Conservation (phyloP, 2,888 invertebrate genomes). For the Scaptomyza caliginosa region DNA sequence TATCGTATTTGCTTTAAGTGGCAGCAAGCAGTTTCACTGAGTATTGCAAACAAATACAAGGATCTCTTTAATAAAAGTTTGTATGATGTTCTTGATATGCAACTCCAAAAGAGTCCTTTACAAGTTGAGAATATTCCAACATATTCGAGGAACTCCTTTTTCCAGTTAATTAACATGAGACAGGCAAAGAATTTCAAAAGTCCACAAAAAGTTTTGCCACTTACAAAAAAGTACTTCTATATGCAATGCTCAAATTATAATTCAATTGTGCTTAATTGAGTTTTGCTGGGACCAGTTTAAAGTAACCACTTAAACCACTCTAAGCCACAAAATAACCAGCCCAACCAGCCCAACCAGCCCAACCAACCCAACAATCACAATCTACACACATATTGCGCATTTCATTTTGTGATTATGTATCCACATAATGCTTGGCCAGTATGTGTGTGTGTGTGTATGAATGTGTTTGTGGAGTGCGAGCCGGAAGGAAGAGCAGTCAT, state of each 20-base stretch:
- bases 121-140: neutral
- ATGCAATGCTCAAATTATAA: conserved; percentile 62
- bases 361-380: neutral
- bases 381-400: conserved; percentile 44
- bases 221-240: conserved; percentile 17
- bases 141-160: conserved; percentile 9
- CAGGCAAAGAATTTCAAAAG: neutral
- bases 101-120: neutral
- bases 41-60: neutral
- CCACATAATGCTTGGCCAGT: conserved; percentile 25
- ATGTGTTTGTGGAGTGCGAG: neutral
- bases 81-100: too few relatives aligned
- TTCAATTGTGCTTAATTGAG: conserved; percentile 73
- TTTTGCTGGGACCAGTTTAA: conserved; percentile 39
- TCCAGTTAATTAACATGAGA: conserved; percentile 26
- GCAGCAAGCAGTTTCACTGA: neutral
- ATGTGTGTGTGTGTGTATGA: neutral
- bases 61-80: neutral
- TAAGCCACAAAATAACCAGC: conserved; percentile 15
- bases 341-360: conserved; percentile 9
- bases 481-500: conserved; percentile 28
- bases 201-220: conserved; percentile 29
- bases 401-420: conserved; percentile 62
- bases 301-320: conserved; percentile 50
- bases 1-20: neutral